Conservation (phyloP, 2,888 invertebrate genomes). For the Plebejus melissa region DNA sequence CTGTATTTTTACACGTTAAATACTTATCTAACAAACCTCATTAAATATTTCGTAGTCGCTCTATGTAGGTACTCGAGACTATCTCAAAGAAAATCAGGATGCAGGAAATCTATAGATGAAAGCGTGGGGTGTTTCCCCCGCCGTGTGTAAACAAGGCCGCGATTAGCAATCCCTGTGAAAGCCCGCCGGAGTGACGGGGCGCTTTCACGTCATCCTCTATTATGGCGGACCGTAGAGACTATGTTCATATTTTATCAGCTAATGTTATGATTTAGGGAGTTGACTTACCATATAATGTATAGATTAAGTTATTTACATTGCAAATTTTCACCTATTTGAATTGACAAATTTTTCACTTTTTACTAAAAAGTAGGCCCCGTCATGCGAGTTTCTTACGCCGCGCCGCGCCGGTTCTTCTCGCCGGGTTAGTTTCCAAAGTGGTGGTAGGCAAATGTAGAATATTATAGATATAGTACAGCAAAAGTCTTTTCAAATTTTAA, state of each 20-base stretch:
- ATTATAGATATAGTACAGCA: too few species aligned
- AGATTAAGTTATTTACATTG: too few species aligned
- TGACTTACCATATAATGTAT: too few species aligned
- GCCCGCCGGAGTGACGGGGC: slow-evolving; percentile 20
- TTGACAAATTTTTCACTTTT: too few species aligned
- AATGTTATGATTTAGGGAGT: not conserved
- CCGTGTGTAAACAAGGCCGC: slow-evolving; percentile 24
- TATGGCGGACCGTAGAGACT: not conserved
- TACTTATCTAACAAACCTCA: not conserved
- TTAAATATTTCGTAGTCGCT: not conserved
- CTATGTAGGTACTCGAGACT: not conserved
- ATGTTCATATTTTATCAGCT: slow-evolving; percentile 1
- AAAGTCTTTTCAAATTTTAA: not conserved
- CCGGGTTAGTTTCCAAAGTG: too few species aligned
- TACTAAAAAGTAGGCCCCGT: too few species aligned
- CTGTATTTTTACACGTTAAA: too few species aligned
- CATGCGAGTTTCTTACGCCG: too few species aligned
- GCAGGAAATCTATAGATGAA: not conserved
- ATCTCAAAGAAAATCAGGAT: slow-evolving; percentile 17
- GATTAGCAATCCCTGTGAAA: slow-evolving; percentile 25
- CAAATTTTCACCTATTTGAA: too few species aligned
- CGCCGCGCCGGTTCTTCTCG: too few species aligned
- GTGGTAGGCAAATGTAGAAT: too few species aligned
- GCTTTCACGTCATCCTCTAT: slow-evolving; percentile 8
- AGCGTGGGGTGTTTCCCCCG: slow-evolving; percentile 1